These are phyloP conservation scores for Neoniphon sammara DNA, from an alignment of 2,797 vertebrate genomes.

Conservation along the genomic window DNA sequence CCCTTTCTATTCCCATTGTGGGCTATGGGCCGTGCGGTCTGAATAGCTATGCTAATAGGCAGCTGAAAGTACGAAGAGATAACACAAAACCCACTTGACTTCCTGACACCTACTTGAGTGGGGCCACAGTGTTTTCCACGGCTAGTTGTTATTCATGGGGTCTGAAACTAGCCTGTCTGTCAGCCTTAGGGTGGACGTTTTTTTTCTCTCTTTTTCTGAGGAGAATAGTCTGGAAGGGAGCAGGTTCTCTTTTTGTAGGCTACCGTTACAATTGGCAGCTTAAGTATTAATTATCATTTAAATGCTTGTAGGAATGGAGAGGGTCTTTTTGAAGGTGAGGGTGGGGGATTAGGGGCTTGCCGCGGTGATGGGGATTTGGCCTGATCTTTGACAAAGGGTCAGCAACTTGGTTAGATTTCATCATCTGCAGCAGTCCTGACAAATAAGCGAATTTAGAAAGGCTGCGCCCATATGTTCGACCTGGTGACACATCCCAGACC, in stretches of 20 bases:
- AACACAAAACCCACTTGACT: slow-evolving; percentile 86
- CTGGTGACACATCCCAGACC: too few species aligned
- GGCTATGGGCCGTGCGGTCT: slow-evolving; percentile 75
- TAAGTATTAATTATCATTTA: slow-evolving; percentile 86
- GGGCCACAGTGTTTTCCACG: slow-evolving; percentile 76
- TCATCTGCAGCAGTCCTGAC: slow-evolving; percentile 58
- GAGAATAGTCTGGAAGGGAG: slow-evolving; percentile 50
- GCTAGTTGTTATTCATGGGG: slow-evolving; percentile 82
- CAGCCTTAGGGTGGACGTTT: slow-evolving; percentile 71
- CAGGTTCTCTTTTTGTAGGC: slow-evolving; percentile 55
- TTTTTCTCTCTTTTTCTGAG: slow-evolving; percentile 44
- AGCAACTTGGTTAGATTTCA: slow-evolving; percentile 63
- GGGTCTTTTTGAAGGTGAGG: slow-evolving; percentile 61
- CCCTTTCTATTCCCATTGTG: slow-evolving; percentile 79
- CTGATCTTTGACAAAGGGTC: slow-evolving; percentile 60
- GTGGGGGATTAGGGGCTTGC: slow-evolving; percentile 62
- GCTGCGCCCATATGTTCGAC: too few species aligned
- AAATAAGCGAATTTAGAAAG: slow-evolving; percentile 28
- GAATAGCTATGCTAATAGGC: slow-evolving; percentile 85
- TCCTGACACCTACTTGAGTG: slow-evolving; percentile 80
- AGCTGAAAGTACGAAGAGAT: slow-evolving; percentile 83
- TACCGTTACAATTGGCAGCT: slow-evolving; percentile 69
- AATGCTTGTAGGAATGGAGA: slow-evolving; percentile 78
- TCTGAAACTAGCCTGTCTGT: slow-evolving; percentile 78
- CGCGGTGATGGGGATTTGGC: slow-evolving; percentile 53